Conservation (phyloP, 1,140 invertebrate genomes). For the Asobara japonica region DNA sequence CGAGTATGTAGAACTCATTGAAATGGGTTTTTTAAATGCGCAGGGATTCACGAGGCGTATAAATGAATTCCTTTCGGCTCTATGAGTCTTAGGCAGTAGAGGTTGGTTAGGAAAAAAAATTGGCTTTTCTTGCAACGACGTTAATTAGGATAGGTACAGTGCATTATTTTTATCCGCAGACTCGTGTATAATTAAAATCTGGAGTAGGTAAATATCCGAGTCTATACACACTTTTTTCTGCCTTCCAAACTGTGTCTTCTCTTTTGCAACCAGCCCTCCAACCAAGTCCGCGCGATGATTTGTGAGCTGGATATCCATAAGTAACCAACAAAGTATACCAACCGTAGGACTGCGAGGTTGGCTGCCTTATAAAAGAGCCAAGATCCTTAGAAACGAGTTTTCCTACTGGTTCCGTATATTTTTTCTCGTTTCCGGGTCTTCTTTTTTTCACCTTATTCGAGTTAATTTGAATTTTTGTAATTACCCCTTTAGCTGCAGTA, state of each 20-base stretch:
- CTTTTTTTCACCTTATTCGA: conserved; percentile 61
- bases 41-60: not conserved
- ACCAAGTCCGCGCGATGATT: not conserved
- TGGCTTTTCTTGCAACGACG: conserved; percentile 27
- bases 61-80: conserved; percentile 17
- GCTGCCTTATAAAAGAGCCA: conserved; percentile 37
- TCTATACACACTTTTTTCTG: conserved; percentile 39
- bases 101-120: not conserved
- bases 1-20: not conserved
- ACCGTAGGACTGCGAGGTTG: not conserved
- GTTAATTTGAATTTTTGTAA: conserved; percentile 69
- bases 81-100: not conserved
- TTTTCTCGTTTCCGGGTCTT: not conserved
- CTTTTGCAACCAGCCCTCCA: not conserved
- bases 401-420: conserved; percentile 50
- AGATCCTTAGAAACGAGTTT: conserved; percentile 61
- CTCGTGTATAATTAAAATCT: conserved; percentile 63
- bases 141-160: conserved; percentile 39
- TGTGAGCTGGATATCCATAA: conserved; percentile 8
- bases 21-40: not conserved
- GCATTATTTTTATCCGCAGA: conserved; percentile 44
- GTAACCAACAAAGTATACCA: conserved; percentile 11
- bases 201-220: conserved; percentile 67
- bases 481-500: conserved; percentile 52
- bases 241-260: not conserved